phyloP scores from a whole-genome alignment of 2,888 invertebrate species.

The Ormyrus thymus region DNA sequence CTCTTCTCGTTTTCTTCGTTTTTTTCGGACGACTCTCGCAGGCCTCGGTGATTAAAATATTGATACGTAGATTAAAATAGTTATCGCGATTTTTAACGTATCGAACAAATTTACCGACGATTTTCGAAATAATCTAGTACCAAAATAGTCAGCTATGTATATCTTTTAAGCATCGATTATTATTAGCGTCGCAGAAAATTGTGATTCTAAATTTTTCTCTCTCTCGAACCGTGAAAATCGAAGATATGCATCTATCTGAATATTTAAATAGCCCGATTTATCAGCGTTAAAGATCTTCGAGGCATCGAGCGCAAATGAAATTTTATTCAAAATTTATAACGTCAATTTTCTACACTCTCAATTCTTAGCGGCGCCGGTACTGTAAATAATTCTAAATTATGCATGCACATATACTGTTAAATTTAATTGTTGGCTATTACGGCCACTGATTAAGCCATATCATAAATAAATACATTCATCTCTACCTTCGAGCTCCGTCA shows the following conservation, averaged over 20 bases:
- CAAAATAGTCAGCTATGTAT: too few relatives aligned
- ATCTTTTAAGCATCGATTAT: not conserved
- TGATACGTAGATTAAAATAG: constrained; percentile 18
- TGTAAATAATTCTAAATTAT: not conserved
- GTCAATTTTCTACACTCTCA: not conserved
- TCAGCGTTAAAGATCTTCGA: not conserved
- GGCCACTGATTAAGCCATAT: constrained; percentile 20
- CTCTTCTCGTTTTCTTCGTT: not conserved
- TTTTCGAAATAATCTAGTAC: not conserved
- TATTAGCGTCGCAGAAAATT: constrained; percentile 18
- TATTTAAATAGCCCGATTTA: not conserved
- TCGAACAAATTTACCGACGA: not conserved
- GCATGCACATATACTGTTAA: constrained; percentile 21
- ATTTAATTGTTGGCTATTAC: constrained; percentile 29
- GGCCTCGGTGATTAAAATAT: not conserved
- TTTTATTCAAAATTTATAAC: constrained; percentile 3
- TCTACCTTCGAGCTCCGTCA: constrained; percentile 41
- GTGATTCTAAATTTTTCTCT: constrained; percentile 6
- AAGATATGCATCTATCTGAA: not conserved
- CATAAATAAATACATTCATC: constrained; percentile 28
- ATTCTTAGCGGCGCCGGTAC: not conserved
- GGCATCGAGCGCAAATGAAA: not conserved
- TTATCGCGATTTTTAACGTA: not conserved
- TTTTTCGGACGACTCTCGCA: not conserved
- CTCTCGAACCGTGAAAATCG: not conserved